phyloP scores from a whole-genome alignment of 64 coral and sea anemone species.

The Stylophora pistillata region DNA sequence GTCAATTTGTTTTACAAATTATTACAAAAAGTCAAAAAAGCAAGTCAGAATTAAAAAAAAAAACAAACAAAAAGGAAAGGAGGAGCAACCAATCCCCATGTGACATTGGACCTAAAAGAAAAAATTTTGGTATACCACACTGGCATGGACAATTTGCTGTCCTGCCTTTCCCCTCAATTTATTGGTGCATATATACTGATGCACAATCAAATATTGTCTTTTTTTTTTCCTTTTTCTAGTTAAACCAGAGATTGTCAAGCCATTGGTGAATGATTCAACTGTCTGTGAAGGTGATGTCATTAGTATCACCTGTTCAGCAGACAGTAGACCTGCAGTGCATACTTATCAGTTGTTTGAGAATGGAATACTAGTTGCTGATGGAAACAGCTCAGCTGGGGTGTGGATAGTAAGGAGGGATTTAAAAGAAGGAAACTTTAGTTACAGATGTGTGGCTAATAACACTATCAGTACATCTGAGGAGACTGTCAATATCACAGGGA shows the following conservation, averaged over 20 bases:
- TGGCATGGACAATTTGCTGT: too few species aligned
- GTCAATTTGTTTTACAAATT: too few species aligned
- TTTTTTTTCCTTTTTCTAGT: background rate
- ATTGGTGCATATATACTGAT: background rate
- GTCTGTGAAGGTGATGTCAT: background rate
- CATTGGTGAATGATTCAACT: background rate
- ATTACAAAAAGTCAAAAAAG: too few species aligned
- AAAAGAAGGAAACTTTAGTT: background rate
- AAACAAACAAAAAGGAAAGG: too few species aligned
- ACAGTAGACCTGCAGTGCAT: background rate
- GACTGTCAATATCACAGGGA: background rate
- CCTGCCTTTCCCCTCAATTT: too few species aligned
- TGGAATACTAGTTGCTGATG: background rate
- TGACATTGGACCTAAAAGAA: too few species aligned
- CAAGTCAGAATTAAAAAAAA: too few species aligned
- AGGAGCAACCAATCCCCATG: too few species aligned
- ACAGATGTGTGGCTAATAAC: conserved; percentile 20
- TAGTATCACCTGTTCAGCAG: background rate
- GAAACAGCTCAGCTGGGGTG: background rate
- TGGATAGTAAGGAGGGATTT: background rate
- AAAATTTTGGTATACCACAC: too few species aligned
- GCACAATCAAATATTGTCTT: too few species aligned
- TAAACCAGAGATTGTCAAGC: background rate
- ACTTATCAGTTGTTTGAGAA: conserved; percentile 9
- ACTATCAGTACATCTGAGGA: background rate